Evolutionary conservation across 2,888 invertebrate species (phyloP).

Genomic region (Pegoplata infirma): DNA sequence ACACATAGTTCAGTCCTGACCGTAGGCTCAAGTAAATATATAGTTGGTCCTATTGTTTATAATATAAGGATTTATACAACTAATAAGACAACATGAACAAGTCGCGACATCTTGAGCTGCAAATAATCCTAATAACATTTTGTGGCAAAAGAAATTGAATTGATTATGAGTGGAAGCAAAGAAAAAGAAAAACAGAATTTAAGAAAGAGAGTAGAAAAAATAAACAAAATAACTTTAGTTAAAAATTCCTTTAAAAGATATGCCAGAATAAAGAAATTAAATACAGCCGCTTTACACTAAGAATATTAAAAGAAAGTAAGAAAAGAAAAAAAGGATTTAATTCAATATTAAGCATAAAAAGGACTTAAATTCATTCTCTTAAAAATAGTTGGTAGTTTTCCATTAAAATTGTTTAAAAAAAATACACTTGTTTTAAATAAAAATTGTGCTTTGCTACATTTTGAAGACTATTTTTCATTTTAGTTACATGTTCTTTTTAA

Average conservation of each 20-base stretch:
- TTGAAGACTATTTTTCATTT: not conserved
- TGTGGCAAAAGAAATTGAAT: slow-evolving; percentile 36
- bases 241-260: not conserved
- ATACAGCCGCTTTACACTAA: slow-evolving; percentile 7
- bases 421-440: not conserved
- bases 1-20: too few relatives aligned
- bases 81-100: slow-evolving; percentile 10
- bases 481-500: not conserved
- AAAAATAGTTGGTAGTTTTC: not conserved
- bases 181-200: not conserved
- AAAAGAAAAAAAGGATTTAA: not conserved
- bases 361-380: not conserved
- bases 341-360: not conserved
- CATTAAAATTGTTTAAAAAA: not conserved
- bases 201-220: not conserved
- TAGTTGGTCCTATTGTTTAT: not conserved
- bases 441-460: not conserved
- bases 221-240: not conserved
- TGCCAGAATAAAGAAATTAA: slow-evolving; percentile 6
- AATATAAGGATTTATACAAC: not conserved
- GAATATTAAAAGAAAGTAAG: not conserved
- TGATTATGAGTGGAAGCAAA: slow-evolving; percentile 28
- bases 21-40: too few relatives aligned
- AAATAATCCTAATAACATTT: slow-evolving; percentile 41
- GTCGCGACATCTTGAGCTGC: slow-evolving; percentile 29